Base-by-base conservation (phyloP, 2,888 invertebrate species). In the Zaprionus bogoriensis region DNA sequence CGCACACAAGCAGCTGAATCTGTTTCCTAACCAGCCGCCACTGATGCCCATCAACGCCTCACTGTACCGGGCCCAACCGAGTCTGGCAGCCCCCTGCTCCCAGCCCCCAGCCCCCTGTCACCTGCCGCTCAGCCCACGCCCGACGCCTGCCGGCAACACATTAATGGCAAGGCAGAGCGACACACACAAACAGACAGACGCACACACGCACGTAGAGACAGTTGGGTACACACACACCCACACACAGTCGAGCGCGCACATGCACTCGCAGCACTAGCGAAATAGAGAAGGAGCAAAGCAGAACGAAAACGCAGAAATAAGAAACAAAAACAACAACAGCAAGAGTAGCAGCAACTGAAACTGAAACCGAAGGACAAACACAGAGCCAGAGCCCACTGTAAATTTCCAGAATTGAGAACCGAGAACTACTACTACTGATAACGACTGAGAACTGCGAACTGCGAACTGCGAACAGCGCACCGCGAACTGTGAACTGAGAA, bases 1-100 rank as follows among this genome's bases (percentile, higher is more conserved):
- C 48, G 59, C 58, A 41, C 54, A 32, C 25, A 46, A 58, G 53
- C 50, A 73, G 63, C 68, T 53, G 74, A 72, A 69, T 79, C 81
- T 61, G 68, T 71, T 67, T 58, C 78, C 63, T 60, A 74, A 70
- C 72, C 81, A 74, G 75, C 66, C 68, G 61, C 73, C 48, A 67
- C 54, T 50, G 44, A 58, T 65, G 28, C 36, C 12, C 10, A 27
- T 4, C n/a, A n/a, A n/a, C n/a, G n/a, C n/a, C n/a, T n/a, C n/a
- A n/a, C n/a, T n/a, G n/a, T n/a, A n/a, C n/a, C n/a, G n/a, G n/a
- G n/a, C n/a, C n/a, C n/a, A n/a, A n/a, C n/a, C n/a, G n/a, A n/a
- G n/a, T n/a, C n/a, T n/a, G n/a, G 10, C 45, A n/a, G 17, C 41
- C 10, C 2, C 3, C 41, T 5, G 3, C 39, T 9, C 10, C 3